Evolutionary conservation across 2,888 invertebrate species (phyloP).

Genomic region (Himalopsyche tibetana): DNA sequence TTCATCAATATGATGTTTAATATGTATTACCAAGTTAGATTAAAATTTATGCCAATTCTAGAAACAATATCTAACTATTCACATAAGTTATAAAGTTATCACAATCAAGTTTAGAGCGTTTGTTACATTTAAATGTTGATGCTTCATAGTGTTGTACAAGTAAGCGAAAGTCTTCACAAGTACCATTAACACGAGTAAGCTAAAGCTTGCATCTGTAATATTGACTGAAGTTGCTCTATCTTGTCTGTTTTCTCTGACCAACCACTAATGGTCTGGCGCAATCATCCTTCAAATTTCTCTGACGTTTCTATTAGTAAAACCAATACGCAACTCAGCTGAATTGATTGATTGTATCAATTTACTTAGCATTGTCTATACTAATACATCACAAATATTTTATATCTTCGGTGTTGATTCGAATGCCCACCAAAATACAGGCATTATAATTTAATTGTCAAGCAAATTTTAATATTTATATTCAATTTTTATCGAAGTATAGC

Average conservation of each 20-base stretch:
- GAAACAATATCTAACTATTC: too few species aligned
- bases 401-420: too few species aligned
- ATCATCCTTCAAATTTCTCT: constrained; percentile 57
- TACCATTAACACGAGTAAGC: background rate
- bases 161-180: background rate
- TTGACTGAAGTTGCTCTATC: background rate
- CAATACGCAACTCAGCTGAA: constrained; percentile 34
- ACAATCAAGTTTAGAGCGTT: too few species aligned
- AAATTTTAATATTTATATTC: too few species aligned
- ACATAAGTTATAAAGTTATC: too few species aligned
- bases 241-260: background rate
- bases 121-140: background rate
- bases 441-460: too few species aligned
- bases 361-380: background rate
- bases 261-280: constrained; percentile 48
- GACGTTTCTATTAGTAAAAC: constrained; percentile 60
- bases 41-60: too few species aligned
- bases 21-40: too few species aligned
- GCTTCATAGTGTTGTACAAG: background rate
- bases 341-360: constrained; percentile 15
- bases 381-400: background rate
- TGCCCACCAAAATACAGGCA: too few species aligned
- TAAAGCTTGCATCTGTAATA: background rate
- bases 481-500: too few species aligned
- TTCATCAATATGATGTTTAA: too few species aligned